A percentile compares a stretch with the other conserved stretches of the same genome.
Evolutionary conservation across 2,113 vertebrate species (phyloP).

Genomic region (Himantopus leucocephalus): DNA sequence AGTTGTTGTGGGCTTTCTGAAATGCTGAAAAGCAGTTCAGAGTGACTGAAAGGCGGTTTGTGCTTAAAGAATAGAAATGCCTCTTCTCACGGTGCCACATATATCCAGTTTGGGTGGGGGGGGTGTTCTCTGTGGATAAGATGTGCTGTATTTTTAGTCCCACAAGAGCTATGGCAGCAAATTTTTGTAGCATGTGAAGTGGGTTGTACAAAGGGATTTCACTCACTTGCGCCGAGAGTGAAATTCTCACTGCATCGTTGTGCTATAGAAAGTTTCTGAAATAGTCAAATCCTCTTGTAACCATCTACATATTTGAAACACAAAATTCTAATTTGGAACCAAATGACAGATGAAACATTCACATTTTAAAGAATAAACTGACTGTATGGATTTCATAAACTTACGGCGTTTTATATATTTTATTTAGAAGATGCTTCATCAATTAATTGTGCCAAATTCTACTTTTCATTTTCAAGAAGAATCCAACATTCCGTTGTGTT

Average conservation of each 20-base stretch:
- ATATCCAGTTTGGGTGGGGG: background rate
- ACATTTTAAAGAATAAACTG: background rate
- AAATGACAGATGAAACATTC: background rate
- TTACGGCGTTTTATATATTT: background rate
- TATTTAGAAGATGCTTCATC: background rate
- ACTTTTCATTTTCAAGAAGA: background rate
- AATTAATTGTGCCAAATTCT: background rate
- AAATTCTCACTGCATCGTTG: background rate
- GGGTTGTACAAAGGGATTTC: background rate
- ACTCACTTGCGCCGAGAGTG: background rate
- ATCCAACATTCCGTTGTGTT: background rate
- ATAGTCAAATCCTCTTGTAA: background rate
- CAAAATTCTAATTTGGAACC: background rate
- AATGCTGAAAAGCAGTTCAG: background rate
- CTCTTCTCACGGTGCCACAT: background rate
- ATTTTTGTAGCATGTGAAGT: background rate
- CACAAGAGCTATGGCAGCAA: background rate
- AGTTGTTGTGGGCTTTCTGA: background rate
- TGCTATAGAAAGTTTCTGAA: background rate
- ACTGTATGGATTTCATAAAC: background rate
- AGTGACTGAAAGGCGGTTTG: background rate
- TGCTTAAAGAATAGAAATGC: background rate
- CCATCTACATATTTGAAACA: background rate
- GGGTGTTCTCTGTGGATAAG: background rate
- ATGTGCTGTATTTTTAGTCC: background rate